Conservation (phyloP, 2,888 invertebrate genomes). For the Tineola bisselliella region DNA sequence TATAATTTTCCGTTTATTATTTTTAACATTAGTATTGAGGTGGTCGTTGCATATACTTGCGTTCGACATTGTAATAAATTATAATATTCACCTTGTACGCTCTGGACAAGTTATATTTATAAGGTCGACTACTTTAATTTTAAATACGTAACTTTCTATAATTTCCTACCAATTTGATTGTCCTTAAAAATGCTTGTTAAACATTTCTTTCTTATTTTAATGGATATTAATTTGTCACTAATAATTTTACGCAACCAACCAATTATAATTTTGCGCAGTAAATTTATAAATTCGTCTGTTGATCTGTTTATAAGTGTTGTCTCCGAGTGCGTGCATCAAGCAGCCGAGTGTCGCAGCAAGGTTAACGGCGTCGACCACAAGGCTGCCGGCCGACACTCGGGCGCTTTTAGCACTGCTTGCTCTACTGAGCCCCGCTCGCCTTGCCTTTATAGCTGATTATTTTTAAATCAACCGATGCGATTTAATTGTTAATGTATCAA, state of each 20-base stretch:
- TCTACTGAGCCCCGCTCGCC: conserved; percentile 3
- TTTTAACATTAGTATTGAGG: neutral
- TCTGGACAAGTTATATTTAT: neutral
- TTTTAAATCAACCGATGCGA: conserved; percentile 1
- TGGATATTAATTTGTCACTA: neutral
- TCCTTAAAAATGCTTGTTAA: neutral
- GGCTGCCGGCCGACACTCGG: conserved; percentile 7
- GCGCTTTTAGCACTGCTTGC: conserved; percentile 10
- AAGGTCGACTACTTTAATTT: conserved; percentile 5
- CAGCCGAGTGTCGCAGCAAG: conserved; percentile 7
- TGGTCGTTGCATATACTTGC: neutral
- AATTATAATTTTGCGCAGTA: neutral
- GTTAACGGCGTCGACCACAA: conserved; percentile 14
- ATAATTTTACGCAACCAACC: no score
- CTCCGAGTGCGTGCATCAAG: conserved; percentile 1
- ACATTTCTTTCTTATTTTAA: neutral
- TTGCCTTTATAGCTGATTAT: conserved; percentile 2
- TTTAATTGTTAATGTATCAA: neutral
- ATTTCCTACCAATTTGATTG: conserved; percentile 2
- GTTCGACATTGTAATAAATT: conserved; percentile 12
- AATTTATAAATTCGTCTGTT: neutral
- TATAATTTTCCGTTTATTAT: neutral
- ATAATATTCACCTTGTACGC: conserved; percentile 13
- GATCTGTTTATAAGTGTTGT: conserved; percentile 11
- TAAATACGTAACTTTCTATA: conserved; percentile 7